Conservation (phyloP, 2,113 vertebrate species). For the Colaptes auratus region DNA sequence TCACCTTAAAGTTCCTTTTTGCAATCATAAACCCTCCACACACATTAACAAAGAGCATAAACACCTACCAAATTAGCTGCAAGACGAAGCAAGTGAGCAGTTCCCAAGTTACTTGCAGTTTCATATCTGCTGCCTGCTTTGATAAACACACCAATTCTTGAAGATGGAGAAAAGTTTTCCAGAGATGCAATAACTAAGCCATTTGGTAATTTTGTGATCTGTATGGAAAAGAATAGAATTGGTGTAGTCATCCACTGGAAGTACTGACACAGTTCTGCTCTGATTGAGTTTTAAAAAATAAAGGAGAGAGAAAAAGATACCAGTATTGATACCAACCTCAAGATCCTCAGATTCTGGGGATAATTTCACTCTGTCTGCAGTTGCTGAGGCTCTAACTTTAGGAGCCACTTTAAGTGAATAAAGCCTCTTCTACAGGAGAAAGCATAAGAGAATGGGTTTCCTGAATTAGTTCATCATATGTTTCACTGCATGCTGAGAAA, state of each 20-base stretch:
- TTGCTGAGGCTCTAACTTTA: slow-evolving; percentile 72
- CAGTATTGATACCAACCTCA: slow-evolving; percentile 83
- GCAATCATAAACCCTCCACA: background rate
- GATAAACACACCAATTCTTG: slow-evolving; percentile 92
- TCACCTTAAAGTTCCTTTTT: background rate
- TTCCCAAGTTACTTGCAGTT: slow-evolving; percentile 83
- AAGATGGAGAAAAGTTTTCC: slow-evolving; percentile 91
- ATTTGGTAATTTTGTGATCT: slow-evolving; percentile 92
- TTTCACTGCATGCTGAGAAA: background rate
- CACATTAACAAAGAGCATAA: background rate
- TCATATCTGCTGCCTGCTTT: slow-evolving; percentile 92
- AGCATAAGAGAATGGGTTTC: background rate
- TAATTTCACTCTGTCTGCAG: slow-evolving; percentile 73
- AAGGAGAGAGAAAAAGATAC: background rate
- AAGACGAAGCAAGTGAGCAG: slow-evolving; percentile 90
- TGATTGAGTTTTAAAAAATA: background rate
- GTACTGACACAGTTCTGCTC: background rate
- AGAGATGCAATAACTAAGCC: slow-evolving; percentile 92
- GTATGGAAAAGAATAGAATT: slow-evolving; percentile 14
- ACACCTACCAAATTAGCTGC: slow-evolving; percentile 87
- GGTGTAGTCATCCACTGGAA: background rate
- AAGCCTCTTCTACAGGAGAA: slow-evolving; percentile 84
- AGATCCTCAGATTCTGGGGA: slow-evolving; percentile 84
- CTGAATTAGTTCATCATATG: background rate
- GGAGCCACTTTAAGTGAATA: slow-evolving; percentile 90